A percentile compares a stretch with the other conserved stretches of the same genome.
phyloP scores from a whole-genome alignment of 2,888 invertebrate genomes.

The Pseudeuparius sepicola region DNA sequence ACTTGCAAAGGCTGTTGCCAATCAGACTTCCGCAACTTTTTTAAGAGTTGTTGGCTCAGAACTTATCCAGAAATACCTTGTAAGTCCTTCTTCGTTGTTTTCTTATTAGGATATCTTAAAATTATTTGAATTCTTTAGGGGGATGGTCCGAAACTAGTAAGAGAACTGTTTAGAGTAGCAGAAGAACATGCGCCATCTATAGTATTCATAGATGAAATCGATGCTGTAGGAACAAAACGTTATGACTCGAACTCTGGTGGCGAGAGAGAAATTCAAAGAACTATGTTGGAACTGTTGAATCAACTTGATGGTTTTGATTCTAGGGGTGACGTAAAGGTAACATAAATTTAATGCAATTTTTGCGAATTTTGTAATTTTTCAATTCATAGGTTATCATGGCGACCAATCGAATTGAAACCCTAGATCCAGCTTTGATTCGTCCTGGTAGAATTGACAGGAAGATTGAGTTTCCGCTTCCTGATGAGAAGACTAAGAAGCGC shows the following conservation, averaged over 20 bases:
- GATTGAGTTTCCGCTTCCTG: constrained; percentile 98
- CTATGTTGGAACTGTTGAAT: constrained; percentile 97
- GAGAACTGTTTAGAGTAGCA: constrained; percentile 97
- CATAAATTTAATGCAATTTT: no score
- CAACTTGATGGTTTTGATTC: constrained; percentile 98
- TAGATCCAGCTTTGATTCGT: constrained; percentile 96
- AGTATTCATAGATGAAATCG: constrained; percentile 99
- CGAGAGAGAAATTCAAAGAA: constrained; percentile 97
- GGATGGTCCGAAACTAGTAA: constrained; percentile 96
- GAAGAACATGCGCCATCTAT: constrained; percentile 99
- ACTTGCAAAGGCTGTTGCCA: constrained; percentile 97
- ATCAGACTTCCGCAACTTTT: constrained; percentile 99
- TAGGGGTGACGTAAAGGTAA: constrained; percentile 90
- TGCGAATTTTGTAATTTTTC: constrained; percentile 11
- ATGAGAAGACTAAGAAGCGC: constrained; percentile 95
- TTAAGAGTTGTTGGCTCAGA: constrained; percentile 98
- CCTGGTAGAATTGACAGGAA: constrained; percentile 99
- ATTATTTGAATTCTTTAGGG: no score
- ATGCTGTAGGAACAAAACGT: constrained; percentile 96
- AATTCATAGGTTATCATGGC: constrained; percentile 81
- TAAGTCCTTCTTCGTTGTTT: no score
- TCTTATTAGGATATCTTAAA: no score
- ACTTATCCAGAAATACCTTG: constrained; percentile 97
- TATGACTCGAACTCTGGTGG: constrained; percentile 99
- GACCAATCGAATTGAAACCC: constrained; percentile 94